These are phyloP conservation scores for Tangachromis dhanisi DNA, from an alignment of 2,113 vertebrate genomes.

Conservation along the genomic window DNA sequence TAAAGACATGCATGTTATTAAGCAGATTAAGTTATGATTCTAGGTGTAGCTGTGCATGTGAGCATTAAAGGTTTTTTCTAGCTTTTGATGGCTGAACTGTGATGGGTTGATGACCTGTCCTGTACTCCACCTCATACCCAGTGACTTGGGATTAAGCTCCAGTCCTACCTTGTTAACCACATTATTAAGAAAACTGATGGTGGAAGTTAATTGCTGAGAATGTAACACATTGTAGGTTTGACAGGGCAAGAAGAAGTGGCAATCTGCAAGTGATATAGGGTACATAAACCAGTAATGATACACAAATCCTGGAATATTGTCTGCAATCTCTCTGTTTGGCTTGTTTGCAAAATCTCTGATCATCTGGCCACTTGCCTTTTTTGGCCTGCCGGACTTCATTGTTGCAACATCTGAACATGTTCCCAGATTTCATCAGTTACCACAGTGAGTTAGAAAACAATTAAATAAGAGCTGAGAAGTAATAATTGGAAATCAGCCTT, in stretches of 20 bases:
- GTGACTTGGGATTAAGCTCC: background rate
- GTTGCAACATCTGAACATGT: background rate
- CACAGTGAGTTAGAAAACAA: background rate
- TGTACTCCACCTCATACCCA: background rate
- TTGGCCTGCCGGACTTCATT: background rate
- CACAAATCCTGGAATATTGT: background rate
- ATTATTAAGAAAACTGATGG: background rate
- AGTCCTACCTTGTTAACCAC: background rate
- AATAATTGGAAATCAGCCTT: background rate
- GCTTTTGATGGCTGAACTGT: background rate
- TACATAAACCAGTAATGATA: background rate
- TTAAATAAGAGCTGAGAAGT: background rate
- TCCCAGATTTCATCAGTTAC: background rate
- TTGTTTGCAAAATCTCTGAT: background rate
- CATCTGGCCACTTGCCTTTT: background rate
- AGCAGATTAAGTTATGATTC: accelerated
- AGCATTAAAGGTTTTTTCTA: background rate
- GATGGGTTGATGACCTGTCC: background rate
- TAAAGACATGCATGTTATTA: background rate
- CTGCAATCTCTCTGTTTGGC: background rate
- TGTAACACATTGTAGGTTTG: background rate
- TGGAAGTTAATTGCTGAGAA: background rate
- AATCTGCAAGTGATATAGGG: background rate
- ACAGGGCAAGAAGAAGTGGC: background rate
- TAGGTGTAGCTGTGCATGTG: background rate